phyloP scores from a whole-genome alignment of 2,888 invertebrate genomes.

The Amphimallon solstitiale region DNA sequence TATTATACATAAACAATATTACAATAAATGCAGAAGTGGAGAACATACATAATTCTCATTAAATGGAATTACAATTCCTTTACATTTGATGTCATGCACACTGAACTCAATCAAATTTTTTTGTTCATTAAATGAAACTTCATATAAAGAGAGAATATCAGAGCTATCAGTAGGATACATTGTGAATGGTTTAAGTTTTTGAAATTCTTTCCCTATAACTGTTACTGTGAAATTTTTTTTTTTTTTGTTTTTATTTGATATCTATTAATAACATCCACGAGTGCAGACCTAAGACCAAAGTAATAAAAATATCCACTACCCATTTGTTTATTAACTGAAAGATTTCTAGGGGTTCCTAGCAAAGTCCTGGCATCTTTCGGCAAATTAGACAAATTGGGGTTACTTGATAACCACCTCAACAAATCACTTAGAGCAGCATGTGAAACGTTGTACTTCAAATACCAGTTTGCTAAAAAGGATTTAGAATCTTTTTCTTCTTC shows the following conservation, averaged over 20 bases:
- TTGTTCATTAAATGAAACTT: conserved; percentile 5
- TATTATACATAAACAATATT: background rate
- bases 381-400: background rate
- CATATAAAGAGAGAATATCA: background rate
- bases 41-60: background rate
- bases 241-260: background rate
- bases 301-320: conserved; percentile 8
- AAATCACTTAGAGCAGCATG: background rate
- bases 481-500: no score
- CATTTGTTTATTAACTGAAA: background rate
- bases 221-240: background rate
- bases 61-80: background rate
- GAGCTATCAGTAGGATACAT: conserved; percentile 10
- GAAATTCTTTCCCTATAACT: background rate
- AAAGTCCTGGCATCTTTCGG: background rate
- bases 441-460: background rate
- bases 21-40: background rate
- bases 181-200: background rate
- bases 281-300: background rate
- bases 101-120: background rate
- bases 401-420: background rate
- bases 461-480: background rate
- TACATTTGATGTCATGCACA: background rate
- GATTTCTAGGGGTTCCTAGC: background rate
- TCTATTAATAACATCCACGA: background rate